These are phyloP conservation scores for Glyphotaelius pellucidus DNA, from an alignment of 2,888 invertebrate genomes.

Conservation along the genomic window DNA sequence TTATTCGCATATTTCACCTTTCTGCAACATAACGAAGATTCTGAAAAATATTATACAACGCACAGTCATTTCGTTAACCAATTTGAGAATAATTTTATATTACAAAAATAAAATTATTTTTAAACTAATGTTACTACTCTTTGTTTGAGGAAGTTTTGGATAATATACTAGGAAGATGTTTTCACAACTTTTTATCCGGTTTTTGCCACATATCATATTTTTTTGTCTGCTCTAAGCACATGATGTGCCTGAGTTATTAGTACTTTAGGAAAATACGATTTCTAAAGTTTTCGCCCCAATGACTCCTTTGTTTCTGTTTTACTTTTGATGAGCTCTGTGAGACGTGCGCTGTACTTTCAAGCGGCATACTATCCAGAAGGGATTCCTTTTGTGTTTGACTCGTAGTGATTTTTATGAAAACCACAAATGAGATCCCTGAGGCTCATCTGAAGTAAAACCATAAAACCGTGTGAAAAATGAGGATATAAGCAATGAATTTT, in stretches of 20 bases:
- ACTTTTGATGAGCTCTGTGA: too few relatives aligned
- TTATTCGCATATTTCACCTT: not conserved
- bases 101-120: not conserved
- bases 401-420: too few relatives aligned
- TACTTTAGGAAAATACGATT: not conserved
- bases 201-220: not conserved
- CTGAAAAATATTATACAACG: not conserved
- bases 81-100: not conserved
- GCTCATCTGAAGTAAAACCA: too few relatives aligned
- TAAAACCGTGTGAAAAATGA: too few relatives aligned
- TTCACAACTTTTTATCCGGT: not conserved
- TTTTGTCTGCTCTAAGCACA: not conserved
- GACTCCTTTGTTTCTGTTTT: not conserved
- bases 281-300: not conserved
- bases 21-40: not conserved
- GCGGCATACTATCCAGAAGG: too few relatives aligned
- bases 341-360: too few relatives aligned
- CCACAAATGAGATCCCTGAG: too few relatives aligned
- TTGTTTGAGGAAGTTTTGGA: not conserved
- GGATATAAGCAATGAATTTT: too few relatives aligned
- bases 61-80: not conserved
- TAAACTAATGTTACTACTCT: not conserved
- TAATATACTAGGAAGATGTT: not conserved
- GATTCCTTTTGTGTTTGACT: too few relatives aligned
- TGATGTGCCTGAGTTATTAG: not conserved